Percentiles rank a stretch among this genome's conserved stretches.
Conservation (phyloP, 2,888 invertebrate genomes). For the Ditula angustiorana region DNA sequence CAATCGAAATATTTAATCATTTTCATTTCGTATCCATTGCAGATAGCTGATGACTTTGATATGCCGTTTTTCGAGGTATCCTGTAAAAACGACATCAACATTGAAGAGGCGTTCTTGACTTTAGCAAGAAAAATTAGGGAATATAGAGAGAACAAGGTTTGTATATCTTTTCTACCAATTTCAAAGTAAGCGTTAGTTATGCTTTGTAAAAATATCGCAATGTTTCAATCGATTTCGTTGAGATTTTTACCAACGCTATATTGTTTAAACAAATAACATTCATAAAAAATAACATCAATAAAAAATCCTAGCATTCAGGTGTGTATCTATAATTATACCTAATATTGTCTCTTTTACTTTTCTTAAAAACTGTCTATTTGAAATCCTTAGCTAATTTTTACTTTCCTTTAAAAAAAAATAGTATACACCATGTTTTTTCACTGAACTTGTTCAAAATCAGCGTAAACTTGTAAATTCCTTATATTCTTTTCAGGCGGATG, state of each 20-base stretch:
- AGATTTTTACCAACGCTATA: too few relatives aligned
- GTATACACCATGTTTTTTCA: too few relatives aligned
- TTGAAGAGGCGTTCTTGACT: slow-evolving; percentile 93
- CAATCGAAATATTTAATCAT: not conserved
- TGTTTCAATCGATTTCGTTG: too few relatives aligned
- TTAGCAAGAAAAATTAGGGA: slow-evolving; percentile 93
- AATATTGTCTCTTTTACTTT: too few relatives aligned
- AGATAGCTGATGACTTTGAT: slow-evolving; percentile 95
- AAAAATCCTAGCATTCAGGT: too few relatives aligned
- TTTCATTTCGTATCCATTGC: slow-evolving; percentile 54
- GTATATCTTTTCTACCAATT: slow-evolving; percentile 5
- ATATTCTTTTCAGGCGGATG: slow-evolving; percentile 73
- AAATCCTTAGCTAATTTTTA: too few relatives aligned
- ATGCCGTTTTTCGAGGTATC: slow-evolving; percentile 96
- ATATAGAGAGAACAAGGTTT: slow-evolving; percentile 90
- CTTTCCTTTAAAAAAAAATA: too few relatives aligned
- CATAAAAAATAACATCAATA: too few relatives aligned
- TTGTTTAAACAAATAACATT: too few relatives aligned
- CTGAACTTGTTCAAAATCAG: not conserved
- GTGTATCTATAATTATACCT: too few relatives aligned
- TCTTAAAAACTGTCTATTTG: too few relatives aligned
- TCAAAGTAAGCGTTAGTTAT: slow-evolving; percentile 11
- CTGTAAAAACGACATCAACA: slow-evolving; percentile 94
- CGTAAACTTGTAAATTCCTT: not conserved
- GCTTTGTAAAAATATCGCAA: too few relatives aligned